Conservation (phyloP, 1,140 invertebrate genomes). For the Lamellibrachia luymesi region DNA sequence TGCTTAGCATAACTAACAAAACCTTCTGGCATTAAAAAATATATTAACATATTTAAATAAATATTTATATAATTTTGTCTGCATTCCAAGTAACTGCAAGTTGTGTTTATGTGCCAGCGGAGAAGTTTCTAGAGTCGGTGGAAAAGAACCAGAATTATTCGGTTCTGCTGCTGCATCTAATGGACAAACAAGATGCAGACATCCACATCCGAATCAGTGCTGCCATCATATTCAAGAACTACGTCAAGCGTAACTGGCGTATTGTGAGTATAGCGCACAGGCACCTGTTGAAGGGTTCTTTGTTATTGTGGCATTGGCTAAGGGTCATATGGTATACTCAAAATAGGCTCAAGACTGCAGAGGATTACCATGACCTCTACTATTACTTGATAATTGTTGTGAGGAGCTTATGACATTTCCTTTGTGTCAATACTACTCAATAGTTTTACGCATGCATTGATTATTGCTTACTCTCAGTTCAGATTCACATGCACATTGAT, state of each 20-base stretch:
- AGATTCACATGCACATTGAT: too few species aligned
- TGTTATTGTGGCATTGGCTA: background rate
- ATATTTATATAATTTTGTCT: background rate
- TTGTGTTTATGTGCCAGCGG: constrained; percentile 62
- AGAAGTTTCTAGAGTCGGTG: constrained; percentile 87
- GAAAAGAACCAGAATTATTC: constrained; percentile 90
- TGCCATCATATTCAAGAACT: constrained; percentile 95
- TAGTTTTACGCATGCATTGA: too few species aligned
- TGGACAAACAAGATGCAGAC: constrained; percentile 76
- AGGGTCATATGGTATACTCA: background rate
- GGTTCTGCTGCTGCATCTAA: constrained; percentile 77
- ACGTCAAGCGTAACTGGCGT: constrained; percentile 92
- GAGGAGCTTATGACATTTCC: too few species aligned
- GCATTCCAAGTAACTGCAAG: background rate
- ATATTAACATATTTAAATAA: background rate
- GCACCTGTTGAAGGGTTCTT: too few species aligned
- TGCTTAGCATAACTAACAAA: background rate
- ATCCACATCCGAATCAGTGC: constrained; percentile 79
- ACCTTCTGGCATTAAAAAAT: background rate
- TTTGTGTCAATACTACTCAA: too few species aligned
- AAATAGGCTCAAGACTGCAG: background rate
- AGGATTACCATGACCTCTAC: background rate
- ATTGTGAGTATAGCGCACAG: constrained; percentile 60
- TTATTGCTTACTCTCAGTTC: too few species aligned
- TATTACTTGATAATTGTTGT: too few species aligned